Evolutionary conservation across 2,888 invertebrate species (phyloP), one percentile per base, ranked within the genome.

Genomic region (Drosophila meridionalis): DNA sequence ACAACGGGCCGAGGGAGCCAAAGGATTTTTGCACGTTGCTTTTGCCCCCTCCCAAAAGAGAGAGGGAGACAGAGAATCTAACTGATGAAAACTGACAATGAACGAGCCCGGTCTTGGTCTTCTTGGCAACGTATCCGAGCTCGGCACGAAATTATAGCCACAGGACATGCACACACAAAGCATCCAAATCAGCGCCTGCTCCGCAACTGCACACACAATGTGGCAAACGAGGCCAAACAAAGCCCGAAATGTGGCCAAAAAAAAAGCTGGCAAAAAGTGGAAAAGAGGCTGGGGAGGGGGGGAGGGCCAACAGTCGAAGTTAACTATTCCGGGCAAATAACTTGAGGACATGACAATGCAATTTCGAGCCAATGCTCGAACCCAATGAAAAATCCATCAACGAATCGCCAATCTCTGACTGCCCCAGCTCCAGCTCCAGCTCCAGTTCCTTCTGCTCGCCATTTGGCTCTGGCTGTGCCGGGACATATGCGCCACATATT

Each of bases 311-410:
- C 50, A 66, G 32, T 42, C 36, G 30, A 64, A 52, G 60, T 60
- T 55, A 52, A 69, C 59, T 64, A 68, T 69, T 58, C 55, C 55
- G 58, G 50, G 72, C 69, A 87, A 87, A 87, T 82, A 83, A 76
- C 89, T 89, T 82, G 78, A 80, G 89, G 87, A 87, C 82, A 84
- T 82, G 87, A 82, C 85, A 80, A 89, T 84, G 88, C 83, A 87
- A 84, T 83, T 87, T 83, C 73, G 56, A 72, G 65, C 63, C 60
- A 71, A 62, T 70, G 82, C 66, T 75, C 71, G 65, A 56, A 69
- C 73, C 70, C 72, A 88, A 76, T 76, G 74, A 72, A 78, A 78
- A 67, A 67, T 48, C 74, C 78, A 78, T 77, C 73, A 77, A 20
- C 50, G 52, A 62, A 36, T 74, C 47, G 74, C 14, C 60, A 52